These are phyloP conservation scores for Peromyscus nudipes DNA, from an alignment of 2,797 vertebrate genomes.

Conservation along the genomic window DNA sequence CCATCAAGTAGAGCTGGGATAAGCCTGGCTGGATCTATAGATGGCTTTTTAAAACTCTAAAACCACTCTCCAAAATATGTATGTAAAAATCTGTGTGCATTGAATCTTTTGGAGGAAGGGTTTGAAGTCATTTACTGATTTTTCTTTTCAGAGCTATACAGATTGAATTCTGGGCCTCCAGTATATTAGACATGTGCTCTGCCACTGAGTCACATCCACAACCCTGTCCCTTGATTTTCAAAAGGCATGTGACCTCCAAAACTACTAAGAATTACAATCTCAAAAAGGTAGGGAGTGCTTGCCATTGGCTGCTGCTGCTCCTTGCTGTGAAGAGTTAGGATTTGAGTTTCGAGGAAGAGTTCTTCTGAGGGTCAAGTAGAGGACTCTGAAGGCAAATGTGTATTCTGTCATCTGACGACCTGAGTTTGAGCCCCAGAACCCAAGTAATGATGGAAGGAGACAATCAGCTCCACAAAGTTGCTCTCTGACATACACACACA, in stretches of 20 bases:
- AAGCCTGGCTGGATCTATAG: neutral
- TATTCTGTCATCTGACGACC: neutral
- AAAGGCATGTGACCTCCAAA: neutral
- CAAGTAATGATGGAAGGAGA: neutral
- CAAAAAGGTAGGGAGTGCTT: neutral
- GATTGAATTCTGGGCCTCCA: neutral
- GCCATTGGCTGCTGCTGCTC: neutral
- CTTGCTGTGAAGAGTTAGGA: slow-evolving; percentile 20
- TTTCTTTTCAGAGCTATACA: neutral
- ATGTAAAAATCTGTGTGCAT: neutral
- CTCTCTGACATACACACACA: neutral
- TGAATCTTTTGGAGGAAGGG: neutral
- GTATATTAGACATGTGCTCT: neutral
- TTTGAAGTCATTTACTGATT: slow-evolving; percentile 4
- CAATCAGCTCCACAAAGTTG: neutral
- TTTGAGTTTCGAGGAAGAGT: neutral
- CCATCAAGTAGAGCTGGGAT: slow-evolving; percentile 30
- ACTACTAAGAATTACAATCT: slow-evolving; percentile 24
- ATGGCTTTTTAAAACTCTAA: slow-evolving; percentile 16
- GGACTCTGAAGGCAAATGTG: neutral
- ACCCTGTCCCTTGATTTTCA: slow-evolving; percentile 40
- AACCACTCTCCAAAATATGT: slow-evolving; percentile 6
- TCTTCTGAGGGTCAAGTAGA: neutral
- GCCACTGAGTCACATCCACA: neutral
- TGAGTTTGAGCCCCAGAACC: neutral